Evolutionary conservation across 1,140 invertebrate species (phyloP), one percentile per base, ranked within the genome.

Genomic region (Carposina sasakii): DNA sequence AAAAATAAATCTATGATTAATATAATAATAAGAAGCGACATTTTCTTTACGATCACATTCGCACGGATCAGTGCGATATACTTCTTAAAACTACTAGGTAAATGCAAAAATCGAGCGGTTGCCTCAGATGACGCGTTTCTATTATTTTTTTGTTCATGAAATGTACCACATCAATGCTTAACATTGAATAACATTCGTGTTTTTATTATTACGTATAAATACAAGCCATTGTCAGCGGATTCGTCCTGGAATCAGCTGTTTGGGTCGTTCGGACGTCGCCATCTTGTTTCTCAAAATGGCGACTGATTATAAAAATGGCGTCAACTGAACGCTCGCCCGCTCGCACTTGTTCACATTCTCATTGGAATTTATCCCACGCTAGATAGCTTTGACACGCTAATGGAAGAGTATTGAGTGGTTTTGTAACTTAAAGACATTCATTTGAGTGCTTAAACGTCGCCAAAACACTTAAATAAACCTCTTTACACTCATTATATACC

Each of bases 21-120:
- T n/a, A 74, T 37, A 52, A 58, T 63, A 72, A 56, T 54, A 56
- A 65, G 64, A 71, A 76, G 73, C 76, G 70, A 78, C 69, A 71
- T 72, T 66, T 67, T 31, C 52, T 61, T 71, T 6, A 65, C 66
- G 72, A 77, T 76, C 76, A 81, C 74, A 76, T 70, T 69, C 67
- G 67, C 72, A 55, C 56, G 21, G 39, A 22, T 30, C 56, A n/a
- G 58, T 52, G 71, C 69, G 66, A 63, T 66, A 68, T 54, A 69
- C 48, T 71, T 62, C 69, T 76, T 78, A 81, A 62, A 52, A 52
- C 50, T 71, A 76, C 55, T 78, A n/a, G n/a, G n/a, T n/a, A 77
- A 78, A 78, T 76, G 73, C 75, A 63, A 59, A n/a, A 56, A 57
- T 48, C 48, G 61, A 59, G 43, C 54, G 58, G 42, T n/a, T 58